Conservation (phyloP, 2,888 invertebrate species). For the Arctia plantaginis region DNA sequence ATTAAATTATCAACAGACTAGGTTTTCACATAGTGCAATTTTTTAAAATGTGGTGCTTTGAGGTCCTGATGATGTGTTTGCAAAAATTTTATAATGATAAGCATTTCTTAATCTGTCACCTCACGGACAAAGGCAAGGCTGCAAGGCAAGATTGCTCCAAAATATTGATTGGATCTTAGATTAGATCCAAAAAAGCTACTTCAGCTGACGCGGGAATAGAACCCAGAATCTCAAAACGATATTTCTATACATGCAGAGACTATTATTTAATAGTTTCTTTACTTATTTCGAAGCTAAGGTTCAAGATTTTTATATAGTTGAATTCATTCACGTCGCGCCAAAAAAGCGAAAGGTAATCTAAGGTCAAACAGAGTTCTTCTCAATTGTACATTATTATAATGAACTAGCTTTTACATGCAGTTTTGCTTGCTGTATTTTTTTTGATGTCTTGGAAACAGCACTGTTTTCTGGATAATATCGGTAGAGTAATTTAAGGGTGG, state of each 20-base stretch:
- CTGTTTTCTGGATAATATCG: not conserved
- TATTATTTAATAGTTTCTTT: no score
- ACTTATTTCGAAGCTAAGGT: not conserved
- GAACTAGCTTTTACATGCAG: not conserved
- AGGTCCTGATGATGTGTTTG: not conserved
- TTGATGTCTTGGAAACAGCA: not conserved
- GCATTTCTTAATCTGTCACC: no score
- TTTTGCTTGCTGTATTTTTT: not conserved
- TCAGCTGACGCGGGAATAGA: not conserved
- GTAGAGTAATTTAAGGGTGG: not conserved
- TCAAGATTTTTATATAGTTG: not conserved
- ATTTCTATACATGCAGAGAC: no score
- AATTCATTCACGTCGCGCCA: not conserved
- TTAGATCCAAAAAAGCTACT: not conserved
- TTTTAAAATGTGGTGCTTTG: no score
- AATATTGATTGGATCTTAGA: not conserved
- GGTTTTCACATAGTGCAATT: not conserved
- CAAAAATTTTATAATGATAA: not conserved
- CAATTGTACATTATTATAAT: not conserved
- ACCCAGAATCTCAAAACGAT: no score
- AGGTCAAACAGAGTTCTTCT: not conserved
- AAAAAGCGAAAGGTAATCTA: not conserved
- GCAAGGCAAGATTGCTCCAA: not conserved
- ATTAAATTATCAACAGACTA: not conserved
- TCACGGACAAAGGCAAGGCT: no score